Evolutionary conservation across 2,797 vertebrate species (phyloP).

Genomic region (Dendrocincla tyrannina): DNA sequence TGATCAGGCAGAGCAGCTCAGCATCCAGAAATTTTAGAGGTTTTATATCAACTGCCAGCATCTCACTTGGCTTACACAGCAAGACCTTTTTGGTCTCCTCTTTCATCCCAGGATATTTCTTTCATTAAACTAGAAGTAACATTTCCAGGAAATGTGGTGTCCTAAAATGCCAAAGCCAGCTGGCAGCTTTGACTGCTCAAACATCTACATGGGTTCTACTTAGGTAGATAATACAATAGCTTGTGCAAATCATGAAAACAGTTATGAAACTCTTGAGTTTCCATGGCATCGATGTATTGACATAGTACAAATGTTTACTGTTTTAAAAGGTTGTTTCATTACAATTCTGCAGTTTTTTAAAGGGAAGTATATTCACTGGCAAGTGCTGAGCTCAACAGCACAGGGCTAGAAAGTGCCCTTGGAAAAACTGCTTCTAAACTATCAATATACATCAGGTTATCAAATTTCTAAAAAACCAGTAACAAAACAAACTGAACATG

Average conservation of each 20-base stretch:
- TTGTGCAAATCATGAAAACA: conserved; percentile 27
- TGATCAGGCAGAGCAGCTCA: conserved; percentile 48
- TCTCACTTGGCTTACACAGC: conserved; percentile 45
- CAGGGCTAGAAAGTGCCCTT: not conserved
- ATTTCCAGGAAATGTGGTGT: conserved; percentile 60
- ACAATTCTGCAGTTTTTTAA: not conserved
- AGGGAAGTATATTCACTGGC: not conserved
- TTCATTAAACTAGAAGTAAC: conserved; percentile 63
- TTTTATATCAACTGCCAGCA: conserved; percentile 65
- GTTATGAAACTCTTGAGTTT: conserved; percentile 36
- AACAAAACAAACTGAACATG: not conserved
- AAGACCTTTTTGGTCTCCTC: conserved; percentile 54
- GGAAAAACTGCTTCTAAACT: not conserved
- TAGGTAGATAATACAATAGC: conserved; percentile 48
- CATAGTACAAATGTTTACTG: not conserved
- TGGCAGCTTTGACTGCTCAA: conserved; percentile 32
- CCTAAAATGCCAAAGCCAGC: conserved; percentile 46
- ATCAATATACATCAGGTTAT: not conserved
- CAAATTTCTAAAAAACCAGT: not conserved
- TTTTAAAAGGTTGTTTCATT: conserved; percentile 14
- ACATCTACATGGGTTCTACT: conserved; percentile 23
- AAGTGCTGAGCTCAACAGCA: not conserved
- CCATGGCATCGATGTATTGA: conserved; percentile 14
- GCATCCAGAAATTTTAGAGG: conserved; percentile 64
- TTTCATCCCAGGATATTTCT: conserved; percentile 64